Conservation (phyloP, 2,888 invertebrate genomes). For the Cremastinae sp. region DNA sequence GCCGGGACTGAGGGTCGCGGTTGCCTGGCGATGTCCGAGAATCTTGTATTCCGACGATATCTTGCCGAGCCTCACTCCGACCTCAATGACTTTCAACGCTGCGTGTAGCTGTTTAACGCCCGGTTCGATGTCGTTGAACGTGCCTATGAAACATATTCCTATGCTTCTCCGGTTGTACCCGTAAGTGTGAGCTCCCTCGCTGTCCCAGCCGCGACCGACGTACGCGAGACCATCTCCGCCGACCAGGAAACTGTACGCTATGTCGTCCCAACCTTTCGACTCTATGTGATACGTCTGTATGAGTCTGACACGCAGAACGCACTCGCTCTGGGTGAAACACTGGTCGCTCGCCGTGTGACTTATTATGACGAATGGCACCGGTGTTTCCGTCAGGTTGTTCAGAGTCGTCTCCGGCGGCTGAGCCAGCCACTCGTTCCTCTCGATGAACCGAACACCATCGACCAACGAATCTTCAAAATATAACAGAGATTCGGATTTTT, state of each 20-base stretch:
- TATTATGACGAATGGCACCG: slow-evolving; percentile 74
- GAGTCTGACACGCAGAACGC: slow-evolving; percentile 68
- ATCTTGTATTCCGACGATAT: slow-evolving; percentile 85
- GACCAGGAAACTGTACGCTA: slow-evolving; percentile 89
- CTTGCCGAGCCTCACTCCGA: slow-evolving; percentile 84
- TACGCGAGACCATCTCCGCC: slow-evolving; percentile 90
- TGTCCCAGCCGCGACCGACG: slow-evolving; percentile 88
- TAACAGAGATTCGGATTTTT: background rate
- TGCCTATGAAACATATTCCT: slow-evolving; percentile 88
- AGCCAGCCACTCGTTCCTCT: slow-evolving; percentile 86
- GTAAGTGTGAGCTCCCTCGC: slow-evolving; percentile 87
- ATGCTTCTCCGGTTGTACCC: slow-evolving; percentile 86
- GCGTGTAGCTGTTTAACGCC: slow-evolving; percentile 81
- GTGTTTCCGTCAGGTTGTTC: slow-evolving; percentile 66
- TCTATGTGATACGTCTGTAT: slow-evolving; percentile 84
- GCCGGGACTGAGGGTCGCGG: slow-evolving; percentile 87
- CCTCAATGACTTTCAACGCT: slow-evolving; percentile 83
- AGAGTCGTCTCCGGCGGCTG: slow-evolving; percentile 81
- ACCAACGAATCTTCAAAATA: slow-evolving; percentile 55
- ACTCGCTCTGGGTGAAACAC: slow-evolving; percentile 75
- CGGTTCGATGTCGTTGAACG: slow-evolving; percentile 82
- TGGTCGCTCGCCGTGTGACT: slow-evolving; percentile 72
- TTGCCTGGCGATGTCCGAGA: slow-evolving; percentile 86
- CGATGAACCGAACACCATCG: slow-evolving; percentile 81
- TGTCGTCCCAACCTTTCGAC: slow-evolving; percentile 85